These are phyloP conservation scores for Adineta ricciae DNA, from an alignment of 2,888 invertebrate species.

Conservation along the genomic window DNA sequence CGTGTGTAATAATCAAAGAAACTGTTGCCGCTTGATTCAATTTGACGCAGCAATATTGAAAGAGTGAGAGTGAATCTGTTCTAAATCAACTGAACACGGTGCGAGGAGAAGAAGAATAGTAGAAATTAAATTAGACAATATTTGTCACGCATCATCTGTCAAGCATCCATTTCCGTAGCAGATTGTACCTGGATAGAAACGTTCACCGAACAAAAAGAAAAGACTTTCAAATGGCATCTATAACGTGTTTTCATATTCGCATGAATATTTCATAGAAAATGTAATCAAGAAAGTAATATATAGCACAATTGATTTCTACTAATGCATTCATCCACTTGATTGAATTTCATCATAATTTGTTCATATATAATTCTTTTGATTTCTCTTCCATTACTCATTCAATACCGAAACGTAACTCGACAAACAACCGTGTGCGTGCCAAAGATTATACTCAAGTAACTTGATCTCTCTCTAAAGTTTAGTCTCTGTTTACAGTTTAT, in stretches of 20 bases:
- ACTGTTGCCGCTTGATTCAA: not conserved
- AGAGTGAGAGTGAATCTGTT: not conserved
- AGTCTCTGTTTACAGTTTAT: not conserved
- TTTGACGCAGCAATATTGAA: not conserved
- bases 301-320: not conserved
- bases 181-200: too few relatives aligned
- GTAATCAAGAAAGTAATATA: not conserved
- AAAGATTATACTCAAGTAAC: not conserved
- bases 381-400: not conserved
- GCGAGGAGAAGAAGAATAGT: not conserved
- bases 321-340: not conserved
- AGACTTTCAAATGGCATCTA: not conserved
- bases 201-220: not conserved
- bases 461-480: conserved; percentile 2
- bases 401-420: not conserved
- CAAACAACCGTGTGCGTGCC: not conserved
- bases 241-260: not conserved
- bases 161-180: not conserved
- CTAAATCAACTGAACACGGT: not conserved
- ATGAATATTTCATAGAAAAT: not conserved
- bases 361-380: not conserved
- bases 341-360: not conserved
- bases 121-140: not conserved
- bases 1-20: not conserved
- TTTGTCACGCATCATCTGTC: not conserved